Conservation (phyloP, 2,797 vertebrate genomes). For the Spinus pinus region DNA sequence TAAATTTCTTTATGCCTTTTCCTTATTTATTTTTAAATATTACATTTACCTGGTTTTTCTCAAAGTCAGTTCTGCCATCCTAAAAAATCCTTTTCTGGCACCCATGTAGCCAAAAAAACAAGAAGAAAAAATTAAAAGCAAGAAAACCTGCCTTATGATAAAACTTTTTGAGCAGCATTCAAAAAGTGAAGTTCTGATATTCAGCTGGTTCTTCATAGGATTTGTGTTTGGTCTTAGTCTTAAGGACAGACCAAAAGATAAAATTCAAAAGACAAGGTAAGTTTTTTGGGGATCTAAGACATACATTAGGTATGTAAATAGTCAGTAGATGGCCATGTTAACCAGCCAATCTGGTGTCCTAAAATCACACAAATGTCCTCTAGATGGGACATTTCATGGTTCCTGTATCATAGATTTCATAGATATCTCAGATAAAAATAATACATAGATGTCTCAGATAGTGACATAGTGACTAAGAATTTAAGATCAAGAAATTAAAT, state of each 20-base stretch:
- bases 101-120: not conserved
- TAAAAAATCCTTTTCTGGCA: not conserved
- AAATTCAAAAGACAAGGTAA: not conserved
- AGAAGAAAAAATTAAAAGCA: not conserved
- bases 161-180: not conserved
- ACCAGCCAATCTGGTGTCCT: not conserved
- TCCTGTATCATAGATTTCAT: not conserved
- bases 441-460: not conserved
- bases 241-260: not conserved
- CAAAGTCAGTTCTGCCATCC: not conserved
- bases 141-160: not conserved
- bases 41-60: not conserved
- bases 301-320: not conserved
- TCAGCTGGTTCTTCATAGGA: not conserved
- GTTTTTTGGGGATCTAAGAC: not conserved
- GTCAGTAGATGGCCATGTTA: not conserved
- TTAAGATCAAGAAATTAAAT: not conserved
- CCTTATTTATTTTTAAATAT: not conserved
- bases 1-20: fast-evolving
- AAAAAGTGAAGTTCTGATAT: not conserved
- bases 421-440: not conserved
- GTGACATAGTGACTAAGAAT: not conserved
- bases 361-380: not conserved
- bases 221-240: not conserved
- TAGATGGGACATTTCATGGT: not conserved